Evolutionary conservation across 2,113 vertebrate genomes (phyloP).

Genomic region (Periophthalmodon schlosseri): DNA sequence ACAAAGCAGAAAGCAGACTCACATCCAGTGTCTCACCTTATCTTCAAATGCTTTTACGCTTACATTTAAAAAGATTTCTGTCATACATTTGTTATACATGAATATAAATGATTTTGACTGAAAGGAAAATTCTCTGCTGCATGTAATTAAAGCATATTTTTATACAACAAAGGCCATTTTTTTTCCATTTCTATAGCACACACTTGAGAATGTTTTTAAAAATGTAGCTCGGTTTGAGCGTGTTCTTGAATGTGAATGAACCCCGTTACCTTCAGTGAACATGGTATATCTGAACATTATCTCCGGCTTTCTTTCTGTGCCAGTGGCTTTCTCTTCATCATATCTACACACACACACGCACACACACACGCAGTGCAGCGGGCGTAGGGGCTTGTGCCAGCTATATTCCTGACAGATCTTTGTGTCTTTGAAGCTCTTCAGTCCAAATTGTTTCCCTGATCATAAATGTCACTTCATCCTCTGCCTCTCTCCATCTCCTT

Average conservation of each 20-base stretch:
- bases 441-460: constrained; percentile 67
- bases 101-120: neutral
- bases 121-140: neutral
- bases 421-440: constrained; percentile 70
- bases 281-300: neutral
- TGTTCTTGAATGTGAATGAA: constrained; percentile 4
- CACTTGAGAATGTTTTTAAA: neutral
- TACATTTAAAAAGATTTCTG: neutral
- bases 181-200: neutral
- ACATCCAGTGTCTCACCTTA: neutral
- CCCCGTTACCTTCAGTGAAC: neutral
- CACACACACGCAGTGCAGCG: constrained; percentile 30
- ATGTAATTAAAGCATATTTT: neutral
- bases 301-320: neutral
- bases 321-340: constrained; percentile 44
- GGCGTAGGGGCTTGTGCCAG: constrained; percentile 37
- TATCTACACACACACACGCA: constrained; percentile 34
- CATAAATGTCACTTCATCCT: constrained; percentile 67
- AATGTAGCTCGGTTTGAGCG: neutral
- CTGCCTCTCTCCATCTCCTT: constrained; percentile 38
- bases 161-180: neutral
- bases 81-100: neutral
- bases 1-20: neutral
- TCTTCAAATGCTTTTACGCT: neutral
- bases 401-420: constrained; percentile 52